Conservation (phyloP, 1,140 invertebrate genomes). For the Caenorhabditis brenneri region DNA sequence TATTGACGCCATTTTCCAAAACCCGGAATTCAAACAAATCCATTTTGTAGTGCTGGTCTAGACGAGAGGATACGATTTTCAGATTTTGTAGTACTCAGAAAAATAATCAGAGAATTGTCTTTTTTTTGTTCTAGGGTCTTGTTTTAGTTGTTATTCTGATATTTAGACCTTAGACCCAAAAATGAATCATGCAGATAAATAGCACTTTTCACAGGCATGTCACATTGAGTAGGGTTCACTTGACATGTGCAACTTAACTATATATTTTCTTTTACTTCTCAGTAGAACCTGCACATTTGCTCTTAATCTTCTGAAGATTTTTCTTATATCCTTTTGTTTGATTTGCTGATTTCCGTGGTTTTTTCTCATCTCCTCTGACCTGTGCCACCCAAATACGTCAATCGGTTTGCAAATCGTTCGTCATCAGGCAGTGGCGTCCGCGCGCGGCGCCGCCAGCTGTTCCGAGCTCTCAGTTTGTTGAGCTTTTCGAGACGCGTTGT, state of each 20-base stretch:
- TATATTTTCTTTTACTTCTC: background rate
- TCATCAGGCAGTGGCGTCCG: background rate
- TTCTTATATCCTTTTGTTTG: background rate
- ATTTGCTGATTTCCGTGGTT: conserved; percentile 14
- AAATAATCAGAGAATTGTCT: no score
- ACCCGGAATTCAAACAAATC: background rate
- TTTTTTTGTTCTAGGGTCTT: no score
- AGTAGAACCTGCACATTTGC: background rate
- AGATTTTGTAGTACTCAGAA: no score
- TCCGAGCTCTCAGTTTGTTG: conserved; percentile 11
- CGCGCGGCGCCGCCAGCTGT: conserved; percentile 4
- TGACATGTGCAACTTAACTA: background rate
- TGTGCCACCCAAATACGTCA: conserved; percentile 28
- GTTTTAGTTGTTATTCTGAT: no score
- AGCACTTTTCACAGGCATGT: background rate
- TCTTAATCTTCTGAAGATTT: background rate
- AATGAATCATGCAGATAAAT: background rate
- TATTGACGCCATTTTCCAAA: background rate
- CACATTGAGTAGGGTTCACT: background rate
- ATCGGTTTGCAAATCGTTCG: conserved; percentile 36
- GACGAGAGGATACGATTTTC: background rate
- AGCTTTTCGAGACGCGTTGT: conserved; percentile 14
- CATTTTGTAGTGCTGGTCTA: no score
- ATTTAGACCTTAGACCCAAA: no score
- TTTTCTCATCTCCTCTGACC: background rate